Evolutionary conservation across 1,140 invertebrate species (phyloP).

Genomic region (Papilio xuthus): DNA sequence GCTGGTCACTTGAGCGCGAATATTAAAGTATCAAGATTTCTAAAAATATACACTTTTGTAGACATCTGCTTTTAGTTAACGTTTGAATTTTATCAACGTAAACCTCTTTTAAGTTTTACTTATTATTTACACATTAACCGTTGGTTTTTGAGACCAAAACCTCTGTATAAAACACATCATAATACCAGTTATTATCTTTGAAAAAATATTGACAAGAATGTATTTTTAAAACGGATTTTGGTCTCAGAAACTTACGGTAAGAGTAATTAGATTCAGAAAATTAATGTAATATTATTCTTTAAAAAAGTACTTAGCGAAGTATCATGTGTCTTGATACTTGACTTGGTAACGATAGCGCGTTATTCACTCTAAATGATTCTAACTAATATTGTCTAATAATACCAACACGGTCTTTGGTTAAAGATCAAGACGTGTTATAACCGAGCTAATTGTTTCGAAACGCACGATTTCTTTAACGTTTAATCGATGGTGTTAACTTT

Average conservation of each 20-base stretch:
- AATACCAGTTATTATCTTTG: too few relatives aligned
- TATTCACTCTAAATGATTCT: too few relatives aligned
- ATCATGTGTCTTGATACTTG: not conserved
- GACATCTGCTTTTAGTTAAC: constrained; percentile 17
- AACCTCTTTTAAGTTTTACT: not conserved
- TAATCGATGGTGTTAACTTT: constrained; percentile 36
- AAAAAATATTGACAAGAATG: too few relatives aligned
- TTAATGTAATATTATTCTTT: too few relatives aligned
- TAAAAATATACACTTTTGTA: constrained; percentile 24
- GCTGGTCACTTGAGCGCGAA: constrained; percentile 15
- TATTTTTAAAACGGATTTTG: too few relatives aligned
- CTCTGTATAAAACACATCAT: too few relatives aligned
- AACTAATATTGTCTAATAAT: too few relatives aligned
- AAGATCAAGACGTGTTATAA: constrained; percentile 2
- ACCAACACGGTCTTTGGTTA: not conserved
- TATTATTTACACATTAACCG: not conserved
- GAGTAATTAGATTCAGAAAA: too few relatives aligned
- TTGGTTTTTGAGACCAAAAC: too few relatives aligned
- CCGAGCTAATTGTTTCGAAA: constrained; percentile 9
- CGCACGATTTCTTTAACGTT: constrained; percentile 27
- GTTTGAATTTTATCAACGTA: not conserved
- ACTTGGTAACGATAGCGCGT: too few relatives aligned
- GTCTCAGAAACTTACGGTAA: too few relatives aligned
- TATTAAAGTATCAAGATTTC: constrained; percentile 23
- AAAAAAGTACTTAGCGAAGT: not conserved